Percentiles rank a stretch among this genome's conserved stretches.
These are phyloP conservation scores for Ciconia maguari DNA, from an alignment of 2,113 vertebrate genomes.

Conservation along the genomic window DNA sequence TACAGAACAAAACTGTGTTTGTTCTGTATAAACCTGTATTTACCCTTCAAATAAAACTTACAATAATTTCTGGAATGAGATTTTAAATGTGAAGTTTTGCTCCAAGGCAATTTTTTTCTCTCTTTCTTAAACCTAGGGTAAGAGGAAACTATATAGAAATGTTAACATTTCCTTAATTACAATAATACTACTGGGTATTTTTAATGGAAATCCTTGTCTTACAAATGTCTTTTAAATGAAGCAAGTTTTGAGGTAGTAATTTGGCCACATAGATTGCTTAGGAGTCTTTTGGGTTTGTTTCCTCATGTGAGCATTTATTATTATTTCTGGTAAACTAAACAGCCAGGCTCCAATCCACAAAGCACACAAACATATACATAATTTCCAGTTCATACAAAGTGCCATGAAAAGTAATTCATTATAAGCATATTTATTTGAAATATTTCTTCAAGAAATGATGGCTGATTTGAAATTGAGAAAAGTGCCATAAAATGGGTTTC, in stretches of 20 bases:
- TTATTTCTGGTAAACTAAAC: background rate
- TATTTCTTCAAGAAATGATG: background rate
- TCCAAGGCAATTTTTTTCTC: background rate
- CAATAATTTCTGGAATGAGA: background rate
- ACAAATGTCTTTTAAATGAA: background rate
- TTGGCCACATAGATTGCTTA: background rate
- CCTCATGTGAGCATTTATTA: background rate
- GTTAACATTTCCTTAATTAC: background rate
- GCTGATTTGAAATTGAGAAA: conserved; percentile 20
- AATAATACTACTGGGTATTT: background rate
- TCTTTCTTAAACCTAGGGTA: background rate
- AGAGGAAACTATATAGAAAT: background rate
- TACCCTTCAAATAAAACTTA: background rate
- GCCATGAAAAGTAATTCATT: background rate
- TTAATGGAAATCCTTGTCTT: background rate
- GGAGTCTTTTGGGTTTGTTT: background rate
- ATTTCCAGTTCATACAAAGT: conserved; percentile 4
- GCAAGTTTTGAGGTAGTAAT: background rate
- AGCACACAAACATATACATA: background rate
- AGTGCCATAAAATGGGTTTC: conserved; percentile 40
- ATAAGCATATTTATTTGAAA: conserved; percentile 5
- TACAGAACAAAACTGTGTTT: background rate
- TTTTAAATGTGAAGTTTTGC: background rate
- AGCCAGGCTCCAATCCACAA: background rate
- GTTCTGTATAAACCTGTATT: no score